Base-by-base conservation (phyloP, 1,140 invertebrate genomes). In the Trichonephila inaurata region DNA sequence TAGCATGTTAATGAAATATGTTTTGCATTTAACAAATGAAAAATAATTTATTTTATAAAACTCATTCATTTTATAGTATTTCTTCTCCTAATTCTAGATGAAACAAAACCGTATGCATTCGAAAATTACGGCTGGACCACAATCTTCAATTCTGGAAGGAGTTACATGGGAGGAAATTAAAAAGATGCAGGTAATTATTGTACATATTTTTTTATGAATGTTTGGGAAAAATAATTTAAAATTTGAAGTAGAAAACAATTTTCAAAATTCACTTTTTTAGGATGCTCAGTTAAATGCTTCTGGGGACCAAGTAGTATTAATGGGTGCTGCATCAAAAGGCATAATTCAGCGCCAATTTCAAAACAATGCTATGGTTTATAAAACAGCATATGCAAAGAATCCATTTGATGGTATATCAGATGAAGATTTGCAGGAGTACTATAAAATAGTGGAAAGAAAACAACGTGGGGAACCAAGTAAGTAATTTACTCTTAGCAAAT, bases 291-390 rank as follows among this genome's bases (percentile, higher is more conserved):
- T 51, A 51, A 94, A 81, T 94, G 64, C 90, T 33, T 97, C 97
- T 60, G 97, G 97, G 28, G 98, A 98, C 95, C 97, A 98, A 95
- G 97, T 98, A 61, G 98, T 99, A 93, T 96, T 99, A 91, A 98
- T 99, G 96, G 98, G 98, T 87, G 98, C 98, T 44, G 98, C 98
- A 18, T 98, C 98, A 44, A 99, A 99, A 96, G 99, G 99, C 94
- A 99, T 99, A 95, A 99, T 99, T 95, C 99, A 99, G 96, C 97
- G 99, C 95, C 98, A 99, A 94, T 99, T 98, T 96, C 99, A 99
- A 96, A 98, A 99, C 96, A 99, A 99, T 96, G 99, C 99, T 51
- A 98, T 98, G 95, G 98, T 99, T 94, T 99, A 99, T 96, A 99
- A 99, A 96, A 98, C 98, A 90, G 98, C 98, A n/a, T 99, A 99